Conservation (phyloP, 2,888 invertebrate species). For the Hirtodrosophila cameraria region DNA sequence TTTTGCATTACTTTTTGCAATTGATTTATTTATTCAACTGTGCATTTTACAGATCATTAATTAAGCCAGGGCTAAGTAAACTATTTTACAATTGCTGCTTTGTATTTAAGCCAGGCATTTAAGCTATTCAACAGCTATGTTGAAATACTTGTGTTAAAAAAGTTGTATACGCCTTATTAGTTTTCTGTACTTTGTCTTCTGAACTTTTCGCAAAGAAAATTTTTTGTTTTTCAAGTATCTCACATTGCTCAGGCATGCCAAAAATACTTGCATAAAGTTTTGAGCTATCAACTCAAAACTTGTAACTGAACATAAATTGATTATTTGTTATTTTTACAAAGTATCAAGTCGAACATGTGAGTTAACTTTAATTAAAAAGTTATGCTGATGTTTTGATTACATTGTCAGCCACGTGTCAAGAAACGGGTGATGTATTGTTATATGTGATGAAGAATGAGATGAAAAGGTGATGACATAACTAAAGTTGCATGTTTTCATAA, state of each 20-base stretch:
- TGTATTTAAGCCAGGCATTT: too few relatives aligned
- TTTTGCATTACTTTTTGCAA: conserved; percentile 10
- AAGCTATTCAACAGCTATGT: background rate
- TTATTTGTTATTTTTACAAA: conserved; percentile 1
- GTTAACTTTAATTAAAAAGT: conserved; percentile 33
- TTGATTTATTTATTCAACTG: conserved; percentile 2
- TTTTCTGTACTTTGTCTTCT: background rate
- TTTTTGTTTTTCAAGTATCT: conserved; percentile 1
- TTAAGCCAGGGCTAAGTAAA: background rate
- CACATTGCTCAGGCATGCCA: background rate
- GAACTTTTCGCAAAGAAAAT: conserved; percentile 4
- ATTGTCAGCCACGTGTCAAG: conserved; percentile 16
- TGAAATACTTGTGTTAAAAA: conserved; percentile 3
- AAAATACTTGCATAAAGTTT: conserved; percentile 11
- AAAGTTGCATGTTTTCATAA: background rate
- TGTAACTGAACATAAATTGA: conserved; percentile 6
- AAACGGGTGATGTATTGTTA: background rate
- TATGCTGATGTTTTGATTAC: conserved; percentile 8
- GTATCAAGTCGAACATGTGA: conserved; percentile 11
- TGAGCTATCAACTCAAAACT: background rate
- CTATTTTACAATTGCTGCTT: background rate
- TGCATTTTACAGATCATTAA: background rate
- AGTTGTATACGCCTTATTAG: background rate
- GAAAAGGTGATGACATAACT: background rate
- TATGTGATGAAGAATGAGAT: background rate